Evolutionary conservation across 1,140 invertebrate species (phyloP), one percentile per base, ranked within the genome.

Genomic region (Drosophila malerkotliana): DNA sequence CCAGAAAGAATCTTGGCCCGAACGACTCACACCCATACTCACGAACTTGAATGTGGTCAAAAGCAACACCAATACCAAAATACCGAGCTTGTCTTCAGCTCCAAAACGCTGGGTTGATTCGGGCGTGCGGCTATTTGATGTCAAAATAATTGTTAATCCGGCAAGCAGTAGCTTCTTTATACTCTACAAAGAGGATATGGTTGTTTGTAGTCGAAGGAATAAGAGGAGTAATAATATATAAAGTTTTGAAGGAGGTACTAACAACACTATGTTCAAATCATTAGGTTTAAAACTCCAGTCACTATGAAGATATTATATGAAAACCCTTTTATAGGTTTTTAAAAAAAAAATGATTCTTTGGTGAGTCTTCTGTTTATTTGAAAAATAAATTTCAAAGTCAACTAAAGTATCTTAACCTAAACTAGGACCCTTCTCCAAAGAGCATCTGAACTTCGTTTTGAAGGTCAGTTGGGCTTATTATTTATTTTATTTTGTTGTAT

Each of bases 141-240:
- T 88, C 83, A 88, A 87, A 87, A 87, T 87, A 87, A 87, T 87
- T 87, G 83, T 83, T 77, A 88, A 79, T 73, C 80, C 80, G 77
- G 61, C 59, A 47, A 77, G 77, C 72, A 30, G 72, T 56, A 56
- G 44, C 73, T 73, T 24, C 32, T 18, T 12, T 26, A 28, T 73
- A 32, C 60, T 9, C 63, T 64, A 47, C 12, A 47, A 24, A 21
- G 9, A 24, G 8, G 44, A 47, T 12, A 24, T 21, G 3, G 10
- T 3, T 12, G 3, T 12, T 12, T n/a, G 12, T 37, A 10, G 34
- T n/a, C 34, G 12, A 12, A 37, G 10, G 34, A 12, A 3, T n/a
- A 37, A 9, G 4, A 9, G 30, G 30, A 32, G 30, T 18, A 18
- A 18, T 18, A 18, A 18, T 18, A 18, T 18, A 1, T 1, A 18